Percentiles rank a stretch among this genome's conserved stretches.
Evolutionary conservation across 2,888 invertebrate genomes (phyloP).

Genomic region (Lasioglossum zephyrum): DNA sequence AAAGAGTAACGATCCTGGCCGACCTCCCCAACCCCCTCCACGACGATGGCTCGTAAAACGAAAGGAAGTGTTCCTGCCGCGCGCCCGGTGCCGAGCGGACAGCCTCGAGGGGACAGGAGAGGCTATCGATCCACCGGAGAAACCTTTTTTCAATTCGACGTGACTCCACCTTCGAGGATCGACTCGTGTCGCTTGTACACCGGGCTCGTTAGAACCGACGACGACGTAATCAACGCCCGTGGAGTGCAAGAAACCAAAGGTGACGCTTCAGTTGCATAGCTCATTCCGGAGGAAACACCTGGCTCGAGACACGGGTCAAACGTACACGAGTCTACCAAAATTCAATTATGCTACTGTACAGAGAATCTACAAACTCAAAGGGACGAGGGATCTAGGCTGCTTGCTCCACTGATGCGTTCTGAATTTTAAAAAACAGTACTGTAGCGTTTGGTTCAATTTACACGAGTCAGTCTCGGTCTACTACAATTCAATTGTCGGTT

Average conservation of each 20-base stretch:
- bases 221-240: constrained; percentile 49
- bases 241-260: constrained; percentile 54
- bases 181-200: constrained; percentile 47
- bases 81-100: neutral
- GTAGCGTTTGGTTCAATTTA: neutral
- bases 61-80: constrained; percentile 35
- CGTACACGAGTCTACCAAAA: neutral
- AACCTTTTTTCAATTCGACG: constrained; percentile 61
- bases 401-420: no score
- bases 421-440: no score
- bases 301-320: neutral
- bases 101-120: neutral
- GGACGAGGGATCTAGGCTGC: neutral
- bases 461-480: neutral
- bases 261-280: neutral
- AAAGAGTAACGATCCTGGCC: constrained; percentile 29
- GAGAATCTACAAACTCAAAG: neutral
- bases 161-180: constrained; percentile 49
- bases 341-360: neutral
- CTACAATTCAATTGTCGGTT: no score
- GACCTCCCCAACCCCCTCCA: neutral
- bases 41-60: constrained; percentile 13
- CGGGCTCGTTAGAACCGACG: constrained; percentile 45
- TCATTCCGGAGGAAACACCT: neutral
- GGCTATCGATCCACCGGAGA: constrained; percentile 57